Base-by-base conservation (phyloP, 1,140 invertebrate genomes). In the Drosophila nigrodunni region DNA sequence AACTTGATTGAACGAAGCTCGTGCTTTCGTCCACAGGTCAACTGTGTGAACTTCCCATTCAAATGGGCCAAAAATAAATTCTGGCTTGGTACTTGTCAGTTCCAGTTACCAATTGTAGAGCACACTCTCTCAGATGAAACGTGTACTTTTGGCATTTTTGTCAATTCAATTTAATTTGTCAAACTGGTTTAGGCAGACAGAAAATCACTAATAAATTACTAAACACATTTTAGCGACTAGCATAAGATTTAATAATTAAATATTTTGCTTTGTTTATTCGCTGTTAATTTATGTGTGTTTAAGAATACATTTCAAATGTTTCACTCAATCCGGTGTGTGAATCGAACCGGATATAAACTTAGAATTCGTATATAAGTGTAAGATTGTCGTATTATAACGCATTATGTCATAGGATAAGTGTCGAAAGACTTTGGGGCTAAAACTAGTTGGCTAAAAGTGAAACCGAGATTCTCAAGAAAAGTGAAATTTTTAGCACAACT, bases 231-330 rank as follows among this genome's bases (percentile, higher is more conserved):
- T 71, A 79, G 77, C 72, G 66, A 57, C 59, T 49, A 76, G 80
- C 83, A 88, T 83, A 88, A 71, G 73, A 88, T 65, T 82, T 79
- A 71, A 87, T 88, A 83, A 83, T 83, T 88, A 74, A 80, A 71
- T 71, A 62, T 60, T 66, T 18, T 55, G 21, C 58, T 67, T 55
- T 71, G 52, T 60, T 30, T 5, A 13, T 15, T 15, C 15, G 37
- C 41, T 52, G 58, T 43, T 72, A 72, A 76, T 72, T 71, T 66
- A 76, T 70, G 25, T 74, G 37, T 62, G 44, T 37, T 62, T 46
- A 61, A 68, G 39, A 59, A 74, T 68, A 74, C 41, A 64, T 71
- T 72, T 71, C 59, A 58, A 76, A 60, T 77, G 57, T 73, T 75
- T 80, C 37, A 49, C 61, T 70, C 54, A 35, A n/a, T 10, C 8